These are phyloP conservation scores for Epinotia demarniana DNA, from an alignment of 2,888 invertebrate species.

Conservation along the genomic window DNA sequence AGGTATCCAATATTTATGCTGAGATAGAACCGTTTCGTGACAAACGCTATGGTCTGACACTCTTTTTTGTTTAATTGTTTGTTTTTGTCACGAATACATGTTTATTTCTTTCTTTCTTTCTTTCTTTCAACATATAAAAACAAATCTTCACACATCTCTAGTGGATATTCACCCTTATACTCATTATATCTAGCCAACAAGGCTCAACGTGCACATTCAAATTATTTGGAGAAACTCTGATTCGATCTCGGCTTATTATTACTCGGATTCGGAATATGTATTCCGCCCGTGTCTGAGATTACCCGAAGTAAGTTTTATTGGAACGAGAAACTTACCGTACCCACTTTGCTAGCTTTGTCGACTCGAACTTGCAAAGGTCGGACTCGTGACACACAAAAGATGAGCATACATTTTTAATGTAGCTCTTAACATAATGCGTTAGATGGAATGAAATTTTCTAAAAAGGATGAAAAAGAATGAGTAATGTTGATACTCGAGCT, in stretches of 20 bases:
- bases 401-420: slow-evolving; percentile 61
- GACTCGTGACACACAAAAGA: slow-evolving; percentile 54
- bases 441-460: slow-evolving; percentile 47
- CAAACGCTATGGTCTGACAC: too few relatives aligned
- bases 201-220: slow-evolving; percentile 2
- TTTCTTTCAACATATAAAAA: too few relatives aligned
- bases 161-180: too few relatives aligned
- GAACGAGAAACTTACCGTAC: slow-evolving; percentile 57
- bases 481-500: slow-evolving; percentile 27
- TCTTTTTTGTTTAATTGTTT: too few relatives aligned
- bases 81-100: too few relatives aligned
- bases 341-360: slow-evolving; percentile 51
- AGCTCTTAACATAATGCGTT: slow-evolving; percentile 49
- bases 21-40: too few relatives aligned
- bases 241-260: slow-evolving; percentile 28
- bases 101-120: too few relatives aligned
- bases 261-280: slow-evolving; percentile 47
- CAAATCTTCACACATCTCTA: too few relatives aligned
- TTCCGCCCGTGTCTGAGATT: slow-evolving; percentile 56
- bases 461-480: slow-evolving; percentile 41
- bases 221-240: slow-evolving; percentile 20
- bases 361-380: slow-evolving; percentile 46
- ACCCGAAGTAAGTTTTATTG: slow-evolving; percentile 60
- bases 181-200: neutral
- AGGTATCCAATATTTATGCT: too few relatives aligned